A percentile compares a stretch with the other conserved stretches of the same genome.
These are phyloP conservation scores for Chrysocyon brachyurus DNA, from an alignment of 2,797 vertebrate species.

Conservation along the genomic window DNA sequence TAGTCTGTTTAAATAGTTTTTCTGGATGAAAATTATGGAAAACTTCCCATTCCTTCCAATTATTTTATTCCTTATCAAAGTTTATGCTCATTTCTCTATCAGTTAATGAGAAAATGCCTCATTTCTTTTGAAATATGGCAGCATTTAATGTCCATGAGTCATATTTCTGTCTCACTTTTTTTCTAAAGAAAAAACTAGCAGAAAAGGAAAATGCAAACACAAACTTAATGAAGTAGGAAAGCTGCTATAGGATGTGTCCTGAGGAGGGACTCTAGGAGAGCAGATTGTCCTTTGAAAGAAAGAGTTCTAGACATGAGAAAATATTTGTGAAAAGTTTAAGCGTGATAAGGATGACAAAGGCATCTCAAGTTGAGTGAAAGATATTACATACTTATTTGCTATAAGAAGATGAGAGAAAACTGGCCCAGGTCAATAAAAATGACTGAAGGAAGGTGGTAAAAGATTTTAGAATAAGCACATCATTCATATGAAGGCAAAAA, in stretches of 20 bases:
- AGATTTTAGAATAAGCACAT: neutral
- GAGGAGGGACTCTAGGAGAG: neutral
- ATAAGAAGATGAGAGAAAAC: neutral
- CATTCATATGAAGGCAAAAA: conserved; percentile 25
- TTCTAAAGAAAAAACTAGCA: neutral
- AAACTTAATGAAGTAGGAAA: conserved; percentile 60
- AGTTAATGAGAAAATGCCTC: conserved; percentile 69
- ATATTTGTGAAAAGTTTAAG: conserved; percentile 15
- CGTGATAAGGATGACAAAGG: neutral
- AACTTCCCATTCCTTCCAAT: conserved; percentile 57
- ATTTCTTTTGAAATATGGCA: conserved; percentile 67
- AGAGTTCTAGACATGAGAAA: conserved; percentile 42
- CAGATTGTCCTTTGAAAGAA: conserved; percentile 16
- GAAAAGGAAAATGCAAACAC: conserved; percentile 58
- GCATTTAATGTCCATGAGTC: conserved; percentile 55
- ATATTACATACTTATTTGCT: neutral
- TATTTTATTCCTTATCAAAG: conserved; percentile 74
- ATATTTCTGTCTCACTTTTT: conserved; percentile 42
- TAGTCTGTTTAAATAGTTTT: conserved; percentile 60
- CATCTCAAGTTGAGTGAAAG: conserved; percentile 1
- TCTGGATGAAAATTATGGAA: conserved; percentile 49
- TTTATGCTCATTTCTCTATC: conserved; percentile 63
- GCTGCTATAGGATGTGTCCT: neutral
- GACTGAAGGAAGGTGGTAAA: neutral
- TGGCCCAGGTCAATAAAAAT: conserved; percentile 49